phyloP scores from a whole-genome alignment of 2,113 vertebrate species.

The Cephalopholis sonnerati region DNA sequence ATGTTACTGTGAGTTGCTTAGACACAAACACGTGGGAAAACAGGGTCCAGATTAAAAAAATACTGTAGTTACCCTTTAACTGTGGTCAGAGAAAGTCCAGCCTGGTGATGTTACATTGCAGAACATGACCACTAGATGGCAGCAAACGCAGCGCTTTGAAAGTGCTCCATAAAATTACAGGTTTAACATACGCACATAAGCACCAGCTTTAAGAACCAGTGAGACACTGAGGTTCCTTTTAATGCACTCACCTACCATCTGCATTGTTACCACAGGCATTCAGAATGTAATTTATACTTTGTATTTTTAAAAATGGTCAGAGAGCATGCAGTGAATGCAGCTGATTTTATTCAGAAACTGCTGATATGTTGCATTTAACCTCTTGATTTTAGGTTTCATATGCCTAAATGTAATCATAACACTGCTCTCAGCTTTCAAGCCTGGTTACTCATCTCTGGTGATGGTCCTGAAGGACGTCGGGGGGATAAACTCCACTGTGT shows the following conservation, averaged over 20 bases:
- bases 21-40: too few relatives aligned
- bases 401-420: not conserved
- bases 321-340: not conserved
- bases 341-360: not conserved
- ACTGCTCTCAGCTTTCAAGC: slow-evolving; percentile 61
- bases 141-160: not conserved
- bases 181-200: not conserved
- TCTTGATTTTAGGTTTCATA: not conserved
- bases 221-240: not conserved
- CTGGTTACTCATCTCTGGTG: slow-evolving; percentile 62
- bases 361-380: not conserved
- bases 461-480: slow-evolving; percentile 50
- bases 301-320: not conserved
- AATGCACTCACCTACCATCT: not conserved
- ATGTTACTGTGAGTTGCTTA: too few relatives aligned
- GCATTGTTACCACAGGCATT: not conserved
- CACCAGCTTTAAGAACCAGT: not conserved
- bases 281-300: not conserved
- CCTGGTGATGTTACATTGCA: not conserved
- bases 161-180: too few relatives aligned
- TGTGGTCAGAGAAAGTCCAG: not conserved
- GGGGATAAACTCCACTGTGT: slow-evolving; percentile 69
- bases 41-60: too few relatives aligned
- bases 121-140: slow-evolving; percentile 8
- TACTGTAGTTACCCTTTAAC: too few relatives aligned